phyloP scores from a whole-genome alignment of 2,113 vertebrate species.

The Gasterosteus aculeatus region DNA sequence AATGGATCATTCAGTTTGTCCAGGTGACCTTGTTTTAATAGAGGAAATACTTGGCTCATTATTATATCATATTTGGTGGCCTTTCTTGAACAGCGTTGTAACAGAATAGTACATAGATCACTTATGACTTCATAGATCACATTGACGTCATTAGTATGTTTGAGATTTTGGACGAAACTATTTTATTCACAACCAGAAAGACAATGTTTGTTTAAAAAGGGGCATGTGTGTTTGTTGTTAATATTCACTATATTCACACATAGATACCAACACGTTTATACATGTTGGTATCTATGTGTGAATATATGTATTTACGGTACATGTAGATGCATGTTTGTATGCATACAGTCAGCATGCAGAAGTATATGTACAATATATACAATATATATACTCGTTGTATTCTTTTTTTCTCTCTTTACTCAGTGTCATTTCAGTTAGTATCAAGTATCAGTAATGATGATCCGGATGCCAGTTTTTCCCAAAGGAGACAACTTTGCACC shows the following conservation, averaged over 20 bases:
- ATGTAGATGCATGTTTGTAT: background rate
- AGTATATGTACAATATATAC: background rate
- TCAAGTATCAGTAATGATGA: constrained; percentile 56
- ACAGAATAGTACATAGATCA: background rate
- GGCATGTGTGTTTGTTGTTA: background rate
- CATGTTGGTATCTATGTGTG: background rate
- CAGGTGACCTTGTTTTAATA: background rate
- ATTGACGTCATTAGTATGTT: background rate
- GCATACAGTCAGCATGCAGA: background rate
- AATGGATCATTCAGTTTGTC: background rate
- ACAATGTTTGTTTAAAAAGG: background rate
- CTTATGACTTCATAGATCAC: background rate
- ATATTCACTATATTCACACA: background rate
- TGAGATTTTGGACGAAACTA: background rate
- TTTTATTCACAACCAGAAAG: background rate
- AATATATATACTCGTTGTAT: background rate
- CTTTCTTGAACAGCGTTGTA: background rate
- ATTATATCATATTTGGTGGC: background rate
- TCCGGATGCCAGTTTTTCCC: constrained; percentile 49
- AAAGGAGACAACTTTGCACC: constrained; percentile 53
- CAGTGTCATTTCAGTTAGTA: background rate
- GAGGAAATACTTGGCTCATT: background rate
- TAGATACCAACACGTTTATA: background rate
- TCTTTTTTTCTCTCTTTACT: background rate
- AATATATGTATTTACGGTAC: background rate